phyloP scores from a whole-genome alignment of 23 tunicate species.

The Clavelina lepadiformis region DNA sequence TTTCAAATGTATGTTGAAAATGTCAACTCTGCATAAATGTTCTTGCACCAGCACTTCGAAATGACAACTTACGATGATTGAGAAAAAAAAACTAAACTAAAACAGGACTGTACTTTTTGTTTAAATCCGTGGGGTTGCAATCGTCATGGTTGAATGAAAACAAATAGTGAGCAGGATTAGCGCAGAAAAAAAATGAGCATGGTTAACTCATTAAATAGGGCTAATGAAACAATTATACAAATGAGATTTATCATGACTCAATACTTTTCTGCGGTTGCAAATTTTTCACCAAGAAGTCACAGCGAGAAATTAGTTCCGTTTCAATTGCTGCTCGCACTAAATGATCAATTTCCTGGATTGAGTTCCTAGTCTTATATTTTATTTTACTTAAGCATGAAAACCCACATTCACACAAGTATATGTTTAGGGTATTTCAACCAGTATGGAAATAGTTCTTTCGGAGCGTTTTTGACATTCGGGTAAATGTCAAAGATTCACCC shows the following conservation, averaged over 20 bases:
- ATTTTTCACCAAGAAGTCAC: slow-evolving; percentile 10
- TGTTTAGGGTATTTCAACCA: slow-evolving; percentile 12
- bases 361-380: slow-evolving; percentile 17
- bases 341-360: slow-evolving; percentile 15
- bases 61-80: no score
- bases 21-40: no score
- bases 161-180: no score
- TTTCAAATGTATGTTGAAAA: no score
- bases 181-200: no score
- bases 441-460: slow-evolving; percentile 13
- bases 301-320: slow-evolving; percentile 11
- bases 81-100: no score
- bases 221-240: no score
- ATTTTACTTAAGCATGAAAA: slow-evolving; percentile 14
- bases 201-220: no score
- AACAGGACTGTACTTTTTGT: no score
- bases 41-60: no score
- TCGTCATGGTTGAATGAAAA: no score
- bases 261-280: slow-evolving; percentile 18
- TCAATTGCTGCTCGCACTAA: slow-evolving; percentile 14
- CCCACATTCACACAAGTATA: slow-evolving; percentile 19
- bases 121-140: no score
- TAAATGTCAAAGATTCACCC: slow-evolving; percentile 11
- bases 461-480: slow-evolving; percentile 10
- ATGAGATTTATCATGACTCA: slow-evolving; percentile 8